These are phyloP conservation scores for Cathartes aura DNA, from an alignment of 2,113 vertebrate species.

Conservation along the genomic window DNA sequence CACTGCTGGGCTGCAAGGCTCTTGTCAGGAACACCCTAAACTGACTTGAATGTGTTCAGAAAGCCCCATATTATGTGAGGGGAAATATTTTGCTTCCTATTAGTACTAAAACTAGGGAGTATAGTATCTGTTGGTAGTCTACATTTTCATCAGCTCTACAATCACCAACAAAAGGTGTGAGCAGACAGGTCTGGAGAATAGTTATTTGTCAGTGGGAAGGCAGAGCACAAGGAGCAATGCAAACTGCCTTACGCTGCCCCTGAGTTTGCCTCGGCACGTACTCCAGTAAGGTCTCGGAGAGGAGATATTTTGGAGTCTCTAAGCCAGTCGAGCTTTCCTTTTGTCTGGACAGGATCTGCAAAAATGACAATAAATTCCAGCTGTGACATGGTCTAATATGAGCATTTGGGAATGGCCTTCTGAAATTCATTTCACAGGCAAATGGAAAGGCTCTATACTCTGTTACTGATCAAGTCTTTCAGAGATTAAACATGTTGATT, in stretches of 20 bases:
- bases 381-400: not conserved
- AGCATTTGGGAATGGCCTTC: not conserved
- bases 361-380: not conserved
- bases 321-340: not conserved
- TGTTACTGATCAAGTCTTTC: not conserved
- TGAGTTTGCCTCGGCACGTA: accelerated
- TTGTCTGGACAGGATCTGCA: not conserved
- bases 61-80: not conserved
- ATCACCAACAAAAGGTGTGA: not conserved
- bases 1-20: not conserved
- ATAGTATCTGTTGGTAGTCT: not conserved
- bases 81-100: not conserved
- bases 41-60: too few relatives aligned
- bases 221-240: not conserved
- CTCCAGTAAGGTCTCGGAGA: not conserved
- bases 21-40: not conserved
- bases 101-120: not conserved
- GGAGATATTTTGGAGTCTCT: not conserved
- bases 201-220: not conserved
- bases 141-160: not conserved
- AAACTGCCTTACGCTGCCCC: too few relatives aligned
- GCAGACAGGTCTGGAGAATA: not conserved
- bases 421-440: not conserved
- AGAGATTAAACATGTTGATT: not conserved
- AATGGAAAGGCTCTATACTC: not conserved